Percentiles rank a stretch among this genome's conserved stretches.
Conservation (phyloP, 2,113 vertebrate genomes). For the Macroglossus sobrinus region DNA sequence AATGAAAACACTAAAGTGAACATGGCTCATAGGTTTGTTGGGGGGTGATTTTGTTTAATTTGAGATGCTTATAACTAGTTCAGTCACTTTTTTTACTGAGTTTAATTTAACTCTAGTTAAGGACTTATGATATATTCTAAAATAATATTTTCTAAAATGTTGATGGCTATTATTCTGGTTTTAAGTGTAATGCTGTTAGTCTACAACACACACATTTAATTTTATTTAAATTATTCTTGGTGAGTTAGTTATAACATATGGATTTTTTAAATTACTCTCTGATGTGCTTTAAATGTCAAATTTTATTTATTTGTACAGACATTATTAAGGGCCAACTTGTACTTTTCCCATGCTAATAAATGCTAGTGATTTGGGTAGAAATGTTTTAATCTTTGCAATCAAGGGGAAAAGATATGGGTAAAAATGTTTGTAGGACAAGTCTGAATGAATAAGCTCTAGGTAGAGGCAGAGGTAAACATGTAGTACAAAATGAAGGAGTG, state of each 20-base stretch:
- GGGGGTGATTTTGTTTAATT: background rate
- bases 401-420: background rate
- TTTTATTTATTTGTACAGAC: background rate
- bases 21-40: background rate
- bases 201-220: background rate
- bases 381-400: background rate
- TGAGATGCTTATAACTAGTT: background rate
- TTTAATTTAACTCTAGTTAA: background rate
- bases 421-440: background rate
- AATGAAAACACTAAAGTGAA: background rate
- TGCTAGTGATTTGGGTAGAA: background rate
- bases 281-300: background rate
- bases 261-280: background rate
- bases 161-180: background rate
- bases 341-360: background rate
- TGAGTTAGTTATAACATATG: background rate
- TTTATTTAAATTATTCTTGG: background rate
- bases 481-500: background rate
- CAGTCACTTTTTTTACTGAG: background rate
- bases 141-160: background rate
- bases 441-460: background rate
- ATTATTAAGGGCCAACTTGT: background rate
- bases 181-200: too few species aligned
- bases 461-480: background rate
- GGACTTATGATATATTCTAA: background rate